phyloP scores from a whole-genome alignment of 2,113 vertebrate genomes.

The Stictonetta naevosa region DNA sequence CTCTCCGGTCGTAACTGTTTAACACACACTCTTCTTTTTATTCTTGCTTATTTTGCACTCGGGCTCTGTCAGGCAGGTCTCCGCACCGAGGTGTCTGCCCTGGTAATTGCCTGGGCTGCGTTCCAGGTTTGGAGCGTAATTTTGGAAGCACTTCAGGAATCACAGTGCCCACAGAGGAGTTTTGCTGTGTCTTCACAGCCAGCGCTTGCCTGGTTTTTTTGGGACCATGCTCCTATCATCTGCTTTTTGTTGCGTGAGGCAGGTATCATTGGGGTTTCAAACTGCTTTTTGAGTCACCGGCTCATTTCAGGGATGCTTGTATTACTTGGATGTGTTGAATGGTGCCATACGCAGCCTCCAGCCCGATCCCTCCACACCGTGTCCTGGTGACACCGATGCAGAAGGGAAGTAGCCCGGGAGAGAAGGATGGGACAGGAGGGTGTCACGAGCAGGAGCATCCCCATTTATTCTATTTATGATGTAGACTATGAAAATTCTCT shows the following conservation, averaged over 20 bases:
- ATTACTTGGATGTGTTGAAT: background rate
- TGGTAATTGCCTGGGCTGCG: background rate
- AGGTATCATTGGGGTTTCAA: background rate
- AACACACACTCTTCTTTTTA: background rate
- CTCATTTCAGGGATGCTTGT: background rate
- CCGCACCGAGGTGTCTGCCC: background rate
- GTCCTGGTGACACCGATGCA: background rate
- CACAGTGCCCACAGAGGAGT: background rate
- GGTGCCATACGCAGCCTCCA: fast-evolving
- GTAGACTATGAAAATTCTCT: background rate
- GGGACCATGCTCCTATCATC: fast-evolving
- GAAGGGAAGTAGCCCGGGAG: background rate
- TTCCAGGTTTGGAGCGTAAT: background rate
- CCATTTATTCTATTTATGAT: background rate
- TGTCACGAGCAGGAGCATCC: background rate
- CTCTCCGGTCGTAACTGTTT: background rate
- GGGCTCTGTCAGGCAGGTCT: background rate
- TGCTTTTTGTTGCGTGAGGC: background rate
- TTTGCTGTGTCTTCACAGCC: background rate
- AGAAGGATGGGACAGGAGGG: background rate
- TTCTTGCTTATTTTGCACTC: background rate
- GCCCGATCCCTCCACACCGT: background rate
- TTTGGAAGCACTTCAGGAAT: background rate
- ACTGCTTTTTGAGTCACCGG: background rate
- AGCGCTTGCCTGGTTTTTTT: fast-evolving